Conservation (phyloP, 1,140 invertebrate genomes). For the Panagrolaimus sp. region DNA sequence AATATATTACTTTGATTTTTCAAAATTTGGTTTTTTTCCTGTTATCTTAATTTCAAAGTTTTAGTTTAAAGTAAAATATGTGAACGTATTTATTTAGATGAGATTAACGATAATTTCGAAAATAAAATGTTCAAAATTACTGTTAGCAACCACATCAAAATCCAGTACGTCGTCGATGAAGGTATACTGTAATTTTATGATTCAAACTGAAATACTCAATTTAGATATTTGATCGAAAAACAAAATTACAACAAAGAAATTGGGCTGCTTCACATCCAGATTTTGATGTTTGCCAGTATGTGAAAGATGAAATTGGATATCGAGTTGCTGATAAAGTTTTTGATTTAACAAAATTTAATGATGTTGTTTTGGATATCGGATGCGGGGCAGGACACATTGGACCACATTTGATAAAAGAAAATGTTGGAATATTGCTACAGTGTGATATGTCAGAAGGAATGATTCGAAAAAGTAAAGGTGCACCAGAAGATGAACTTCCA, state of each 20-base stretch:
- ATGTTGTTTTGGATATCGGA: slow-evolving; percentile 70
- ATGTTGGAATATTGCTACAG: slow-evolving; percentile 62
- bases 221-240: slow-evolving; percentile 78
- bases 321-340: slow-evolving; percentile 84
- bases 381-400: slow-evolving; percentile 83
- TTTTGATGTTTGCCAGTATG: slow-evolving; percentile 77
- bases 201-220: not conserved
- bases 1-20: too few species aligned
- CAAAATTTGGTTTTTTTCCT: too few species aligned
- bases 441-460: slow-evolving; percentile 69
- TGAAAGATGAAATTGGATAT: slow-evolving; percentile 84
- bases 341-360: slow-evolving; percentile 74
- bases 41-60: too few species aligned
- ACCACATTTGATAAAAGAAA: slow-evolving; percentile 69
- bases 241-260: slow-evolving; percentile 76
- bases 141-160: slow-evolving; percentile 6
- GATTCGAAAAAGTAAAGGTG: slow-evolving; percentile 64
- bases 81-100: too few species aligned
- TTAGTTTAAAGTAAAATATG: too few species aligned
- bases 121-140: not conserved
- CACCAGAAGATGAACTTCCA: slow-evolving; percentile 40
- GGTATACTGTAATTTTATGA: not conserved
- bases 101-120: not conserved
- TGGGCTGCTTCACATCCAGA: slow-evolving; percentile 70
- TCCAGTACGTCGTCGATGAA: not conserved